Evolutionary conservation across 2,113 vertebrate species (phyloP), one percentile per base, ranked within the genome.

Genomic region (Piprites chloris): DNA sequence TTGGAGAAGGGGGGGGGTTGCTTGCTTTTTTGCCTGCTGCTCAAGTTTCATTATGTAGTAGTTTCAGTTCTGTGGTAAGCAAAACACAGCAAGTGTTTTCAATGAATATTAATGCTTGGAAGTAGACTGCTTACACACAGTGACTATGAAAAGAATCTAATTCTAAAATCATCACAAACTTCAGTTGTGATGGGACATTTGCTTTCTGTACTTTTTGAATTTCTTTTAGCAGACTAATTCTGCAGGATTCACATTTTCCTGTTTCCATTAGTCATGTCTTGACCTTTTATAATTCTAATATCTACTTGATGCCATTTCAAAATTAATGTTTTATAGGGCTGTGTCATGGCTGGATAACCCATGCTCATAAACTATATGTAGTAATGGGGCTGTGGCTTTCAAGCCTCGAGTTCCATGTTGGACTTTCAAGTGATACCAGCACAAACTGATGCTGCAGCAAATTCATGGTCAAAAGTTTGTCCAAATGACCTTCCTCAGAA

Each of bases 11-110:
- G 19, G 23, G 61, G 56, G n/a, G 67, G 35, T 89, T 93, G 49
- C 94, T 94, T 85, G 24, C 87, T 87, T 87, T 95, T 95, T 90
- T 96, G 61, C 63, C 49, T 94, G 63, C 77, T 94, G 41, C 56
- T 92, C n/a, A 86, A 81, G 30, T 96, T 97, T 69, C 82, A 94
- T 87, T 89, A 19, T 90, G 89, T 96, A 58, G 76, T 94, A 85
- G 58, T 88, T 94, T 85, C 46, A 61, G 68, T 78, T 96, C 22
- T 81, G 72, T 61, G 91, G 53, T 56, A 74, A 78, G 92, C 69
- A 95, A 39, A 96, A 42, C 47, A 87, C 71, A 85, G 65, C 80
- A 94, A 92, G 58, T 68, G 74, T 90, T 91, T 90, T 67, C 44
- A 80, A 22, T 88, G 55, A 95, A 86, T 91, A 63, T 80, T 89